Percentiles rank a stretch among this genome's conserved stretches.
These are phyloP conservation scores for Micromys minutus DNA, from an alignment of 2,113 vertebrate genomes.

Conservation along the genomic window DNA sequence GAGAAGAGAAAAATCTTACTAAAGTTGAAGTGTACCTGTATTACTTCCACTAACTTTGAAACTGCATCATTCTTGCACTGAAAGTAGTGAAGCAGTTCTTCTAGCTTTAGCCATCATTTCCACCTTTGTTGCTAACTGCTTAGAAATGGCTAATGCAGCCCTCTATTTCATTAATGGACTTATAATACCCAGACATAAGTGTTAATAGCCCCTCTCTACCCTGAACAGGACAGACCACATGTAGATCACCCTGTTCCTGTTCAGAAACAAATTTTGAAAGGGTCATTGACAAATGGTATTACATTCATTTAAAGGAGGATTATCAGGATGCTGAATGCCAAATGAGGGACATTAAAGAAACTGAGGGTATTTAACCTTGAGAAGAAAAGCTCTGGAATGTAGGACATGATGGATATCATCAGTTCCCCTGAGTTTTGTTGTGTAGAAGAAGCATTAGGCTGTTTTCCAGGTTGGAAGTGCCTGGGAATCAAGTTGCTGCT, in stretches of 20 bases:
- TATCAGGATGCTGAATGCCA: constrained; percentile 67
- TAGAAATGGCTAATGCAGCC: constrained; percentile 57
- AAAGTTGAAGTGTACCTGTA: background rate
- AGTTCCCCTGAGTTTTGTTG: constrained; percentile 55
- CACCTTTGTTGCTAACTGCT: constrained; percentile 45
- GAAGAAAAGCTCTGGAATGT: constrained; percentile 59
- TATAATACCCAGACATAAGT: constrained; percentile 56
- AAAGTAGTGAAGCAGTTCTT: constrained; percentile 46
- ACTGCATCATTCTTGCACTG: background rate
- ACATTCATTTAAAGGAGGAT: constrained; percentile 62
- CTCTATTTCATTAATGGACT: constrained; percentile 70
- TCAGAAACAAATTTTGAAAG: constrained; percentile 72
- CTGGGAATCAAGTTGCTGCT: constrained; percentile 40
- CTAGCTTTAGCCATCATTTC: constrained; percentile 49
- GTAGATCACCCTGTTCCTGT: constrained; percentile 55
- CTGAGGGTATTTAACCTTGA: constrained; percentile 78
- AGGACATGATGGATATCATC: constrained; percentile 51
- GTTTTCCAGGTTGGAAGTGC: background rate
- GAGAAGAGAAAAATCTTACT: background rate
- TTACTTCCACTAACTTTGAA: constrained; percentile 32
- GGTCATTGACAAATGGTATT: constrained; percentile 77
- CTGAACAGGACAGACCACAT: constrained; percentile 35
- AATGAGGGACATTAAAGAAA: constrained; percentile 75
- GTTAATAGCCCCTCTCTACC: constrained; percentile 59
- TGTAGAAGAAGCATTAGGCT: constrained; percentile 26